A percentile compares a stretch with the other conserved stretches of the same genome.
Conservation (phyloP, 2,888 invertebrate species). For the Parthenolecanium corni region DNA sequence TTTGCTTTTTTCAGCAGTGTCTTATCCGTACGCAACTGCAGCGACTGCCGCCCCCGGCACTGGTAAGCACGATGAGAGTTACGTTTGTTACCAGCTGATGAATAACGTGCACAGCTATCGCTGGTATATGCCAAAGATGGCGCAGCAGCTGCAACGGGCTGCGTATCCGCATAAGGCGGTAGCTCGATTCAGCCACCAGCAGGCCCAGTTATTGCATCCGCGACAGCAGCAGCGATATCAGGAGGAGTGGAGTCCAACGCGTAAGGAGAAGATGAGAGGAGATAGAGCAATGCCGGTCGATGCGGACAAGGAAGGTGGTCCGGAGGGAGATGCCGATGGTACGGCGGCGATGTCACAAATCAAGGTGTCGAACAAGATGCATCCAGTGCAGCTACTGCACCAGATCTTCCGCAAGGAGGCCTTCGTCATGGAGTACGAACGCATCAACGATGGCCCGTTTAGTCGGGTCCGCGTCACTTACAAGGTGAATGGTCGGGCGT, state of each 20-base stretch:
- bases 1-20: conserved; percentile 14
- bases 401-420: conserved; percentile 23
- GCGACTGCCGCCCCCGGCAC: not conserved
- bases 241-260: not conserved
- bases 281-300: not conserved
- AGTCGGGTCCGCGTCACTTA: conserved; percentile 18
- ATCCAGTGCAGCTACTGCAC: conserved; percentile 20
- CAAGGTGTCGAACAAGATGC: conserved; percentile 11
- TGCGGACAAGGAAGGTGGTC: too few relatives aligned
- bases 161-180: not conserved
- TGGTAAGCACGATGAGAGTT: not conserved
- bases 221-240: not conserved
- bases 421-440: conserved; percentile 24
- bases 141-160: not conserved
- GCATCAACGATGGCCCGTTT: conserved; percentile 18
- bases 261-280: not conserved
- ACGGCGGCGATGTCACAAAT: not conserved
- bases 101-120: conserved; percentile 20
- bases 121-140: not conserved
- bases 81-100: conserved; percentile 12
- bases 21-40: conserved; percentile 7
- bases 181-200: not conserved
- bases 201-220: not conserved
- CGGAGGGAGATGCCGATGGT: too few relatives aligned
- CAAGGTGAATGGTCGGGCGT: conserved; percentile 16